Conservation (phyloP, 2,113 vertebrate genomes). For the Malurus alboscapulatus region DNA sequence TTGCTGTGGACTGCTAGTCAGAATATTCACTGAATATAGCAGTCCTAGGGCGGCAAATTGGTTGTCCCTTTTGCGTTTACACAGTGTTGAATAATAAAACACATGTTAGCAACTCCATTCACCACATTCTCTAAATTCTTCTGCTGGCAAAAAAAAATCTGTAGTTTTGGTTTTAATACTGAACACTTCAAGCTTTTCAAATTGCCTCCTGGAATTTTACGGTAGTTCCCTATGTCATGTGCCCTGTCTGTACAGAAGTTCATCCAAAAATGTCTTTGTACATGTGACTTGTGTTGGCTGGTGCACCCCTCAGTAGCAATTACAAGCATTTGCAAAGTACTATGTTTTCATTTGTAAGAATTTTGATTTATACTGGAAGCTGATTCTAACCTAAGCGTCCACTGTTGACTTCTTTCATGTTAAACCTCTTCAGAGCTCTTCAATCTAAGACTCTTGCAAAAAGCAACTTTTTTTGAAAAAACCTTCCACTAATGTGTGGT, state of each 20-base stretch:
- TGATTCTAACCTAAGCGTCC: not conserved
- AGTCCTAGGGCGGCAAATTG: not conserved
- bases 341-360: not conserved
- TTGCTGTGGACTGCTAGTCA: not conserved
- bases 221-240: rapidly evolving
- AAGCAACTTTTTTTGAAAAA: not conserved
- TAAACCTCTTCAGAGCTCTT: not conserved
- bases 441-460: not conserved
- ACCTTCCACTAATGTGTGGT: not conserved
- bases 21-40: not conserved
- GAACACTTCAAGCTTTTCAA: not conserved
- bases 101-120: not conserved
- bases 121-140: not conserved
- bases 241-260: not conserved
- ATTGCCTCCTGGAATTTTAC: not conserved
- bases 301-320: not conserved
- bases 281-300: not conserved
- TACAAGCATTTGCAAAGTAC: not conserved
- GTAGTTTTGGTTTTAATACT: not conserved
- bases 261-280: not conserved
- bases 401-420: not conserved
- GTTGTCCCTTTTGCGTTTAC: not conserved
- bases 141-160: not conserved
- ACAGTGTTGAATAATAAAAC: not conserved
- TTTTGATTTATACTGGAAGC: not conserved